These are phyloP conservation scores for Phoenicopterus ruber DNA, from an alignment of 2,113 vertebrate genomes.

Conservation along the genomic window DNA sequence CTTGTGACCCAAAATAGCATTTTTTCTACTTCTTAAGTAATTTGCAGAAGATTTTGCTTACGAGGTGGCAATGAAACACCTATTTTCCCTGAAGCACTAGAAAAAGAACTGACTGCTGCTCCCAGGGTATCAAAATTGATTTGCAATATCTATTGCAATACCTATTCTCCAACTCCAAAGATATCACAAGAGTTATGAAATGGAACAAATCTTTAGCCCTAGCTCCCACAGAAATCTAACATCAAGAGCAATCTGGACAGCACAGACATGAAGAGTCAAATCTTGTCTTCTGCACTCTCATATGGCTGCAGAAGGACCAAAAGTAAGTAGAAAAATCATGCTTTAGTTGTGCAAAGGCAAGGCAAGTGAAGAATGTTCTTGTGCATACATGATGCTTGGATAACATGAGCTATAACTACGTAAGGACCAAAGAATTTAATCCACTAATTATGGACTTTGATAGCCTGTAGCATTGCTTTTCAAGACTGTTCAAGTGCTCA, in stretches of 20 bases:
- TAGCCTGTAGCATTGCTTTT: not conserved
- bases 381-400: not conserved
- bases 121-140: not conserved
- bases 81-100: not conserved
- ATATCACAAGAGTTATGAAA: not conserved
- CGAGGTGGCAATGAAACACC: not conserved
- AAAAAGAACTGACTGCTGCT: not conserved
- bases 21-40: not conserved
- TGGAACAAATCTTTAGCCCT: not conserved
- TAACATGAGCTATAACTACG: fast-evolving
- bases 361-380: not conserved
- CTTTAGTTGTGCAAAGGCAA: not conserved
- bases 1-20: not conserved
- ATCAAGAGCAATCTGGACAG: not conserved
- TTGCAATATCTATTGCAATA: not conserved
- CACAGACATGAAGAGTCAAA: not conserved
- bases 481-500: not conserved
- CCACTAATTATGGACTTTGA: not conserved
- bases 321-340: not conserved
- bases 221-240: not conserved
- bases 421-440: not conserved
- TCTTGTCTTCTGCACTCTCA: not conserved
- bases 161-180: not conserved
- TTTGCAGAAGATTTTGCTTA: not conserved
- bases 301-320: not conserved